These are phyloP conservation scores for Bubo blakistoni DNA, from an alignment of 2,113 vertebrate species.

Conservation along the genomic window DNA sequence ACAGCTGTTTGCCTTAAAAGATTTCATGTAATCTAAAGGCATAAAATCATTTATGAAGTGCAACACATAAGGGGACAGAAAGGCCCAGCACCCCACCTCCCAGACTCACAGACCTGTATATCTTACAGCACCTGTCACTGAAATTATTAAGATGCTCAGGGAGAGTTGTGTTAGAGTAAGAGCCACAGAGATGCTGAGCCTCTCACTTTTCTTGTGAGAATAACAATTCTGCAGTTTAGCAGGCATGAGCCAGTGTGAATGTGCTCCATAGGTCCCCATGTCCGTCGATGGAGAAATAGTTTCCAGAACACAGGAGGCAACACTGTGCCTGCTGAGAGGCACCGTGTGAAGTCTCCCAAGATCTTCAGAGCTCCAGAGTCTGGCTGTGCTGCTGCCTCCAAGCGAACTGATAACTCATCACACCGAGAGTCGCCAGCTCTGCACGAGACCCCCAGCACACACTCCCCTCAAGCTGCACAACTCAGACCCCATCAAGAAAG, in stretches of 20 bases:
- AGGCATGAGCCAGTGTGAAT: background rate
- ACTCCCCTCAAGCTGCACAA: background rate
- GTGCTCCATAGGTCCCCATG: background rate
- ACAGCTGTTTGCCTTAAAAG: background rate
- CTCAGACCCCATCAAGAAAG: background rate
- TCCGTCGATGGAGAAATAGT: background rate
- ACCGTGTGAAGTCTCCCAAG: background rate
- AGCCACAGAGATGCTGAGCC: background rate
- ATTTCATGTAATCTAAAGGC: background rate
- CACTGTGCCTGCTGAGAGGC: fast-evolving
- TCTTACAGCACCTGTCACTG: background rate
- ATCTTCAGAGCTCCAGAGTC: background rate
- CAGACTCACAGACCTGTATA: background rate
- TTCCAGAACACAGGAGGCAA: background rate
- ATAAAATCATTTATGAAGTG: background rate
- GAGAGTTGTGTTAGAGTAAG: background rate
- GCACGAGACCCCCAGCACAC: background rate
- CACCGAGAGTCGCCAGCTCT: background rate
- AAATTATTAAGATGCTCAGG: background rate
- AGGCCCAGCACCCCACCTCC: background rate
- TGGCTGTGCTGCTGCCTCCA: background rate
- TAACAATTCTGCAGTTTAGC: background rate
- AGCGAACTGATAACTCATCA: background rate
- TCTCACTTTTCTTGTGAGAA: background rate
- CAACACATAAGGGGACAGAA: background rate